These are phyloP conservation scores for Arenaria interpres DNA, from an alignment of 2,113 vertebrate genomes.

Conservation along the genomic window DNA sequence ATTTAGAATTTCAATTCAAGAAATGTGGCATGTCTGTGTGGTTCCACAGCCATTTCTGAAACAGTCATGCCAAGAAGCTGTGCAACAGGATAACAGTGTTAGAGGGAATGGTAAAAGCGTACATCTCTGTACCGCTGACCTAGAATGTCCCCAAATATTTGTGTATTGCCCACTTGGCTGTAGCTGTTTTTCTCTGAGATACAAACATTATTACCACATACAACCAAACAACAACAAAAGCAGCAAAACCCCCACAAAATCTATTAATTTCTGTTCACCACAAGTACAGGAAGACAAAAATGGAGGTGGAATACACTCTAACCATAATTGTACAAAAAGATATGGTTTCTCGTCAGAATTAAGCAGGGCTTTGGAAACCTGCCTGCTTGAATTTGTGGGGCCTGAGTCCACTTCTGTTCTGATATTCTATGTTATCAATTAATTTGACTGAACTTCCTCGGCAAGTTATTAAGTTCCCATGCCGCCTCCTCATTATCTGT, in stretches of 20 bases:
- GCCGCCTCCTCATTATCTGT: background rate
- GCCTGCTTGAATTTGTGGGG: background rate
- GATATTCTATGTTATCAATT: slow-evolving; percentile 12
- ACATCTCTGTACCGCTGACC: background rate
- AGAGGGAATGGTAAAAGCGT: background rate
- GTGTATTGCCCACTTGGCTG: background rate
- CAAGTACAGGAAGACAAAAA: background rate
- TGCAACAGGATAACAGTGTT: background rate
- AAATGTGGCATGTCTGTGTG: background rate
- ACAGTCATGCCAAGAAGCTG: background rate
- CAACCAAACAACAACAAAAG: background rate
- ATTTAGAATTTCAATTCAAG: background rate
- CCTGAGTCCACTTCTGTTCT: background rate
- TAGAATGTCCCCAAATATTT: background rate
- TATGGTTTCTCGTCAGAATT: background rate
- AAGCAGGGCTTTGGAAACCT: background rate
- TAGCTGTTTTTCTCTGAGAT: background rate
- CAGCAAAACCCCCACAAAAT: background rate
- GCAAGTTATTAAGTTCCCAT: slow-evolving; percentile 34
- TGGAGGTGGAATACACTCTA: background rate
- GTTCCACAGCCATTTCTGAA: background rate
- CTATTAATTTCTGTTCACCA: background rate
- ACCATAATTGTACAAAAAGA: background rate
- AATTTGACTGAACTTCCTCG: slow-evolving; percentile 43
- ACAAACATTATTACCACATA: background rate